Base-by-base conservation (phyloP, 2,797 vertebrate genomes). In the Toxotes lorentzi region DNA sequence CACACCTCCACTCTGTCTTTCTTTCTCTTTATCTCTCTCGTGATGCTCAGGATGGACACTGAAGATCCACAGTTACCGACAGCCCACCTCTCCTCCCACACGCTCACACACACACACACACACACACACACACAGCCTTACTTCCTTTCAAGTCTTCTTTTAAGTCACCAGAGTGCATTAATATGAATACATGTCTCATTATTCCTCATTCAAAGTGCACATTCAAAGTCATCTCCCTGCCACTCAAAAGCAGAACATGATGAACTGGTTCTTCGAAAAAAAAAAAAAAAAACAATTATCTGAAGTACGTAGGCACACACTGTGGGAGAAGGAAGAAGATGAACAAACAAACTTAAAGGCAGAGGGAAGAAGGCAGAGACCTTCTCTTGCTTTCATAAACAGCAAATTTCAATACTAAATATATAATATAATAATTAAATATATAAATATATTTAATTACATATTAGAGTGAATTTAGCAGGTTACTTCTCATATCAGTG, bases 101-200 rank as follows among this genome's bases (percentile, higher is more conserved):
- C 73, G 73, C 67, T 57, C 40, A 50, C 41, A 24, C 61, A 35
- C 23, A 14, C 21, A 54, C 50, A 40, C 24, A 34, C 67, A 64
- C 38, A 61, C 50, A 35, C 76, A 66, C 24, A 72, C 38, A 21
- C 27, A 4, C 58, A 64, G n/a, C 76, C 77, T 8, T 17, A 81
- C 83, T 77, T 65, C 59, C 73, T 89, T 84, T 88, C 78, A 90
- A 83, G 78, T 85, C 58, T 75, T 79, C 63, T 69, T 84, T 75
- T 16, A 80, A 73, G 70, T 48, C 68, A 12, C 71, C 50, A 19
- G 58, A 47, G 62, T n/a, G 51, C 79, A 85, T 84, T 70, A 71
- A 88, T 81, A 77, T 79, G 65, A 86, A 87, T 65, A 53, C 41
- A 27, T n/a, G 67, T 41, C 77, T 88, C 74, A 85, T 88, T 81